Base-by-base conservation (phyloP, 2,888 invertebrate species). In the Chymomyza fuscimana region DNA sequence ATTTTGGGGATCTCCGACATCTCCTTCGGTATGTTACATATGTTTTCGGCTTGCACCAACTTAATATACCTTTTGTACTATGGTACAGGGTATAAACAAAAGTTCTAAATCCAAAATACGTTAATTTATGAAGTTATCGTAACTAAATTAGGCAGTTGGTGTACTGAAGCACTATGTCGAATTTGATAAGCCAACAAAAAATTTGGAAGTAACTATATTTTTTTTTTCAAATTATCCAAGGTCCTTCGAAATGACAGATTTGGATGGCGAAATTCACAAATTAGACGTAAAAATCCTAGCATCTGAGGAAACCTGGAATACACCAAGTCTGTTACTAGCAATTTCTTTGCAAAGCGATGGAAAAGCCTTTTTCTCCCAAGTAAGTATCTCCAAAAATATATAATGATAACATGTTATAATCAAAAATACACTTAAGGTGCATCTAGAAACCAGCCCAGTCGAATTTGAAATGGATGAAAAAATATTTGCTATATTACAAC, bases 241-340 rank as follows among this genome's bases (percentile, higher is more conserved):
- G 89, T 92, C 92, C 79, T 90, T 93, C 81, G 93, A 93, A 89
- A 89, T 93, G 75, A 91, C 91, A 82, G 93, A 93, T 89, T 81
- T 90, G 67, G 93, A 93, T 74, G 94, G 94, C 0, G 93, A 93
- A 58, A 76, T 81, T 64, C 95, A 96, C 88, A 94, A 94, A 78
- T 92, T 97, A 74, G 94, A 95, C 81, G 95, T 97, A 7, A 94
- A 95, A 88, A 95, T 96, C 36, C 92, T 97, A 70, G 96, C 96
- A 0, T 95, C 95, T 0, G 97, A 97, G 87, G 96, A 97, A 90
- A 97, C 96, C 0, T 97, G 97, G 96, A 95, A 96, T 68, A 96
- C 96, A 0, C 97, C 97, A 0, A 96, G 96, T 73, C 92, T 97
- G 67, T 92, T 97, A 69, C 93, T 96, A 80, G 96, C 96, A 1